phyloP scores from a whole-genome alignment of 2,113 vertebrate species.

The Gallinago paraguaiae region DNA sequence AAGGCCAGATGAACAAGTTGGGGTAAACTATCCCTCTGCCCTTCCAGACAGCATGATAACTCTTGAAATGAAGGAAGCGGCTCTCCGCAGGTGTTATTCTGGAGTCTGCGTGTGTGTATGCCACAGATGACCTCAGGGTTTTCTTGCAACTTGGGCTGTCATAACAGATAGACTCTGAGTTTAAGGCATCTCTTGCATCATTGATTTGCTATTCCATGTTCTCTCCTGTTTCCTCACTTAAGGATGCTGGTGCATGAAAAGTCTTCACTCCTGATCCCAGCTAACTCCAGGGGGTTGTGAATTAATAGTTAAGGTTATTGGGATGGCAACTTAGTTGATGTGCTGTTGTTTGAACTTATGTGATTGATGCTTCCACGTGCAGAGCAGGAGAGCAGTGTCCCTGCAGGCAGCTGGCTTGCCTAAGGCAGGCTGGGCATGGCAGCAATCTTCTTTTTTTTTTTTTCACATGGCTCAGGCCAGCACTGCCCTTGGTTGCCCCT shows the following conservation, averaged over 20 bases:
- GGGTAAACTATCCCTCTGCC: fast-evolving
- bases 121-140: neutral
- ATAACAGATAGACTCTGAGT: neutral
- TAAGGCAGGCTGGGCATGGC: neutral
- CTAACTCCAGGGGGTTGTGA: neutral
- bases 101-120: neutral
- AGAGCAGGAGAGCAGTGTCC: neutral
- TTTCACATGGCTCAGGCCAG: neutral
- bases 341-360: neutral
- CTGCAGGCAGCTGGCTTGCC: neutral
- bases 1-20: neutral
- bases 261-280: neutral
- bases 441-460: neutral
- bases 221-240: neutral
- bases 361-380: fast-evolving
- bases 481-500: neutral
- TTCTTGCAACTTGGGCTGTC: neutral
- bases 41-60: neutral
- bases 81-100: neutral
- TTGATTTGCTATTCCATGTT: neutral
- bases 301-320: neutral
- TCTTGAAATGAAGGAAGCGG: neutral
- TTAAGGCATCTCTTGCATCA: neutral
- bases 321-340: neutral
- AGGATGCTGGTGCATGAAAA: neutral